Conservation (phyloP, 2,888 invertebrate species). For the Aphidius colemani region DNA sequence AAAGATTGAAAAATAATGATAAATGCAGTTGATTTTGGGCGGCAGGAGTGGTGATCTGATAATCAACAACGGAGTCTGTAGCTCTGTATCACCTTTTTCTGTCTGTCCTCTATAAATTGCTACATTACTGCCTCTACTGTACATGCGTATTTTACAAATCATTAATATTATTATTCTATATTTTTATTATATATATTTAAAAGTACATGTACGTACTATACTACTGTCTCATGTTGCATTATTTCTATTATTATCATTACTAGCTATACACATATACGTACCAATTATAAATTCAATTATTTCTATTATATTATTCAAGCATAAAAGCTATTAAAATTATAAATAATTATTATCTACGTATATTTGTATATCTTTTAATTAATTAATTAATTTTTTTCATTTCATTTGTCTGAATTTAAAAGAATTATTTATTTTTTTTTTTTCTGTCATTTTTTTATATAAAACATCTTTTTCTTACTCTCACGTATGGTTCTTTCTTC, state of each 20-base stretch:
- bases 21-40: slow-evolving; percentile 38
- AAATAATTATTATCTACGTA: slow-evolving; percentile 18
- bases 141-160: slow-evolving; percentile 43
- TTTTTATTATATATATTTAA: slow-evolving; percentile 40
- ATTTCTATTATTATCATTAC: slow-evolving; percentile 39
- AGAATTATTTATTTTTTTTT: background rate
- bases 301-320: background rate
- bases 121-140: slow-evolving; percentile 59
- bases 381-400: background rate
- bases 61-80: slow-evolving; percentile 45
- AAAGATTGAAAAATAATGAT: slow-evolving; percentile 21
- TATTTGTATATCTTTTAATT: background rate
- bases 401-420: background rate
- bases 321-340: background rate
- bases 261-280: slow-evolving; percentile 24
- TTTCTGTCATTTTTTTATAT: slow-evolving; percentile 22
- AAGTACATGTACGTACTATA: slow-evolving; percentile 46
- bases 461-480: slow-evolving; percentile 63
- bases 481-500: slow-evolving; percentile 66
- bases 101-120: slow-evolving; percentile 43
- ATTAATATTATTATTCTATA: slow-evolving; percentile 39
- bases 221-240: slow-evolving; percentile 55
- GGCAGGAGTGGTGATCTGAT: slow-evolving; percentile 47
- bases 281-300: too few species aligned
- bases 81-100: slow-evolving; percentile 48